Percentiles rank a stretch among this genome's conserved stretches.
phyloP scores from a whole-genome alignment of 37 sponge, comb jelly and placozoan genomes.

The Chondrilla cf. caribensis region DNA sequence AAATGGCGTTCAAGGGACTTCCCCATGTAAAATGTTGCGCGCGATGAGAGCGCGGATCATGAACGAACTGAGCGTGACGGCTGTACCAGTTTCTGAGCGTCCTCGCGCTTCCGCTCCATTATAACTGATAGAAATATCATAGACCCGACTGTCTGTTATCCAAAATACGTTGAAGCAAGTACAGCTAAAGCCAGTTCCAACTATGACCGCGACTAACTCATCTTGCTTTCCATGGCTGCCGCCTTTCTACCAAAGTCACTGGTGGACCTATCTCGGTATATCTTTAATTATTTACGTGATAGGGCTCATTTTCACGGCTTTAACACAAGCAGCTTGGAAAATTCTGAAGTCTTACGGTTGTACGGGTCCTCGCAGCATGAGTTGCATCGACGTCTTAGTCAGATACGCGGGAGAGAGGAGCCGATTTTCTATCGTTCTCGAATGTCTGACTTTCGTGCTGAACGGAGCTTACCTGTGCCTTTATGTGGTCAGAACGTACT shows the following conservation, averaged over 20 bases:
- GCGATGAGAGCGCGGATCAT: too few relatives aligned
- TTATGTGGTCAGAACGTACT: slow-evolving; percentile 3
- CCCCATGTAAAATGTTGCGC: too few relatives aligned
- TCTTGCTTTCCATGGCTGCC: too few relatives aligned
- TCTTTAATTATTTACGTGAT: background rate
- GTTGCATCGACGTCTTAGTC: background rate
- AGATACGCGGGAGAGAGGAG: background rate
- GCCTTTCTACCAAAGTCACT: background rate
- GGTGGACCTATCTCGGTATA: slow-evolving; percentile 12
- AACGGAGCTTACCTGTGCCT: background rate
- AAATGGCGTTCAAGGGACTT: too few relatives aligned
- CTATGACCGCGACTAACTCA: too few relatives aligned
- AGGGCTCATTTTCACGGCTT: background rate
- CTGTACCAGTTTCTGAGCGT: too few relatives aligned
- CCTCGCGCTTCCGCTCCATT: too few relatives aligned
- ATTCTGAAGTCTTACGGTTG: background rate
- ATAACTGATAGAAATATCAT: too few relatives aligned
- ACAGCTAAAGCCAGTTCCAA: too few relatives aligned
- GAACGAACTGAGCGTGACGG: too few relatives aligned
- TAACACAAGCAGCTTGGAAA: background rate
- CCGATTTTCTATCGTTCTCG: background rate
- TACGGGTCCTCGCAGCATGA: background rate
- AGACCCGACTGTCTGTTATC: too few relatives aligned
- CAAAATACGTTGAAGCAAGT: too few relatives aligned
- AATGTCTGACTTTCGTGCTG: background rate